These are phyloP conservation scores for Turdus rufiventris DNA, from an alignment of 2,113 vertebrate species.

Conservation along the genomic window DNA sequence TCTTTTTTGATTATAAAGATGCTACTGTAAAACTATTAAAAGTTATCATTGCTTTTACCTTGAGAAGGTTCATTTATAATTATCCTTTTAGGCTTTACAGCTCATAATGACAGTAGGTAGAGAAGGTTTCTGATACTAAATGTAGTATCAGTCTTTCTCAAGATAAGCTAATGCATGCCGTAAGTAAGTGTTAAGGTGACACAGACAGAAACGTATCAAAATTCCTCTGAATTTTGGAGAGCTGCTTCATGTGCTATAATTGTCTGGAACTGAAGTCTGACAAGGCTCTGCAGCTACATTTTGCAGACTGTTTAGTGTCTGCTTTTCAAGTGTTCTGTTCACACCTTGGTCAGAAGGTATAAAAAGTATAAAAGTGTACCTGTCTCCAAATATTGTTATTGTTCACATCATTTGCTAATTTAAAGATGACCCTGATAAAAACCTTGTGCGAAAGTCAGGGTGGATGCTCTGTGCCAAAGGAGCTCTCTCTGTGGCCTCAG, in stretches of 20 bases:
- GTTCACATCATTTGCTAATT: background rate
- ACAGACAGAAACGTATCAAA: background rate
- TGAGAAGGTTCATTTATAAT: background rate
- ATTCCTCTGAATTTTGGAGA: background rate
- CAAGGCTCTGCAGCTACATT: background rate
- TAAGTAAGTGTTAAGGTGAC: background rate
- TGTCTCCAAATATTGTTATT: background rate
- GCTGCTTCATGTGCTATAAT: background rate
- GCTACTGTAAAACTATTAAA: background rate
- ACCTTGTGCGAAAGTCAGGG: background rate
- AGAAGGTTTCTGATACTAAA: background rate
- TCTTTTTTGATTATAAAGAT: background rate
- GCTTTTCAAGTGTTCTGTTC: background rate
- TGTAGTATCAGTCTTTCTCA: background rate
- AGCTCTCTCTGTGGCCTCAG: background rate
- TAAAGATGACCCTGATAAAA: background rate
- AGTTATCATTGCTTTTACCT: background rate
- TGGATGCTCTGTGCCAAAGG: background rate
- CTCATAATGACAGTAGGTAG: background rate
- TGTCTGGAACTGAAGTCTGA: background rate
- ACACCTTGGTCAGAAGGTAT: background rate
- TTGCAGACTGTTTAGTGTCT: background rate
- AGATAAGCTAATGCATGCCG: background rate
- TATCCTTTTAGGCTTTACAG: background rate
- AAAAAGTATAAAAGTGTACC: background rate